Evolutionary conservation across 2,888 invertebrate species (phyloP), one percentile per base, ranked within the genome.

Genomic region (Brachylomia viminalis): DNA sequence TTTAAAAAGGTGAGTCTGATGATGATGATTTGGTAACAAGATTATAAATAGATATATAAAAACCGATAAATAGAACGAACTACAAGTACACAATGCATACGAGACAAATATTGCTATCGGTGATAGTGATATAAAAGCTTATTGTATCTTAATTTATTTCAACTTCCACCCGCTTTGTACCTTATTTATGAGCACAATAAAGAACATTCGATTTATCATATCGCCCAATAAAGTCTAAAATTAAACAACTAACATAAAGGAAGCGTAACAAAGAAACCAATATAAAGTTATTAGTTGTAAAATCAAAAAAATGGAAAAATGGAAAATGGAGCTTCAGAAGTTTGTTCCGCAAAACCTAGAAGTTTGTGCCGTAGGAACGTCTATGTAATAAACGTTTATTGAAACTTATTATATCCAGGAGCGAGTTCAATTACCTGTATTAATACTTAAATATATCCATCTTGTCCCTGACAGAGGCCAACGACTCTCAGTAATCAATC

Each of bases 141-240:
- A 76, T 80, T 76, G 80, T 81, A 64, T 71, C 23, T 33, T 71
- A 59, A 80, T 80, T 68, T 71, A 71, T 54, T 42, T 64, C 70
- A 81, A 80, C 71, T 56, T 49, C 33, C 17, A 38, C 2, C 27
- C 58, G 8, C 62, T 71, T 64, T 58, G 52, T 67, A 20, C n/a
- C n/a, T n/a, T 27, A 2, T 13, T 65, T 68, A 15, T 30, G 42
- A 66, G 13, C 42, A 75, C 59, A 75, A 77, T 59, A 72, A 42
- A 54, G 42, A 47, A 15, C 47, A 38, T 45, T 62, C n/a, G 13
- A 54, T 64, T 4, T 23, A 54, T 33, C 17, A n/a, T 42, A 3
- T 27, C 15, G 4, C 1, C 42, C 42, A 64, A 64, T 77, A 54
- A 56, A 70, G 27, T n/a, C 8, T 11, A 65, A 61, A 17, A 66